Evolutionary conservation across 2,797 vertebrate species (phyloP), one percentile per base, ranked within the genome.

Genomic region (Danio choprae): DNA sequence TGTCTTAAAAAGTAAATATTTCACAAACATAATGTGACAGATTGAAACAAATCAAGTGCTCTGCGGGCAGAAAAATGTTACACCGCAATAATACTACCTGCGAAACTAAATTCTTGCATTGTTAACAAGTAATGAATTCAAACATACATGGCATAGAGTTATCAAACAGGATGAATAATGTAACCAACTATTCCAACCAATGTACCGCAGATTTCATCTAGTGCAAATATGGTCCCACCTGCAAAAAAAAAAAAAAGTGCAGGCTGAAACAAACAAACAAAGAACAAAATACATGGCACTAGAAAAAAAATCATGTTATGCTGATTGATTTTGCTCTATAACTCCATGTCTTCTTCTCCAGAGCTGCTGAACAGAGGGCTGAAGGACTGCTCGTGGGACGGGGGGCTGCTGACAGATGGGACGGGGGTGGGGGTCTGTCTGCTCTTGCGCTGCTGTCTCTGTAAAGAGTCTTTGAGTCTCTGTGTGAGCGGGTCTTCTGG

Each of bases 261-360:
- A 46, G 46, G 51, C 51, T 56, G 16, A 77, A 70, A 20, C 18
- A 22, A 64, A 74, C 13, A 20, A 20, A 20, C 29, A n/a, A n/a
- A n/a, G n/a, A 29, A 29, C 29, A 67, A 16, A 41, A 48, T 50
- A 60, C 60, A 55, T 82, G 82, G 80, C 77, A 77, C 56, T 46
- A 48, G 3, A 44, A 4, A 78, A 69, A 51, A 53, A 69, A 62
- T 64, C 68, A 58, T 10, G 9, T 12, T 18, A 73, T 44, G 20
- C 55, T 59, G 7, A 46, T 4, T 36, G 53, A 22, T 29, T 68
- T n/a, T 22, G 48, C 18, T 76, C 55, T 86, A 94, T 87, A 95
- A 91, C 84, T 95, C 94, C 94, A 95, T 95, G 84, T 94, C 94
- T 87, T 95, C 94, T 83, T 94, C 94, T 1, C 86, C 88, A 40